Conservation (phyloP, 2,888 invertebrate species). For the Steinernema scapterisci region DNA sequence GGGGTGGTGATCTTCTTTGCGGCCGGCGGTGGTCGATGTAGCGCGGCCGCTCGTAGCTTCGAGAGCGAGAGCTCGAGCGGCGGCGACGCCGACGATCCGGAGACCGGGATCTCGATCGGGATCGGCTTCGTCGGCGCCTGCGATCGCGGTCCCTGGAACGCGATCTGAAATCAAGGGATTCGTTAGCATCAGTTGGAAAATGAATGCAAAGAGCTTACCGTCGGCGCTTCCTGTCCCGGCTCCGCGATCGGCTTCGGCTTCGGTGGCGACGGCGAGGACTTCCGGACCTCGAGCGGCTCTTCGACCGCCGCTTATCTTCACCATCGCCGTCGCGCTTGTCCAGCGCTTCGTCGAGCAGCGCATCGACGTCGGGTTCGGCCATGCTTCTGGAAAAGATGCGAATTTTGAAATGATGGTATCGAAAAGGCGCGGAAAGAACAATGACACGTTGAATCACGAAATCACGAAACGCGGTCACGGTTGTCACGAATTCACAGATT, state of each 20-base stretch:
- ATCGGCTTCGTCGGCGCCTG: not conserved
- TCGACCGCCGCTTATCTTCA: not conserved
- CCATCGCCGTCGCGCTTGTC: constrained; percentile 27
- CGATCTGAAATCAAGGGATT: not conserved
- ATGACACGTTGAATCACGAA: no score
- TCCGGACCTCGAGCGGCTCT: not conserved
- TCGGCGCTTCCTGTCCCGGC: constrained; percentile 6
- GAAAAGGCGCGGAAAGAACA: no score
- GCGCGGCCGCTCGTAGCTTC: constrained; percentile 26
- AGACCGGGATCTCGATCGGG: constrained; percentile 32
- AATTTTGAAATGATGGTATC: not conserved
- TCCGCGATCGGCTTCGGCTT: constrained; percentile 2
- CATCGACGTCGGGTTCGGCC: constrained; percentile 48
- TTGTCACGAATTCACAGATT: no score
- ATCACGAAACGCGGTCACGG: no score
- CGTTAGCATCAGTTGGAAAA: no score
- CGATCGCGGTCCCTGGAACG: constrained; percentile 7
- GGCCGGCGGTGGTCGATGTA: constrained; percentile 33
- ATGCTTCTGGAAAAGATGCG: constrained; percentile 32
- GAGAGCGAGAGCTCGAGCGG: constrained; percentile 30
- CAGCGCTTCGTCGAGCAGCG: constrained; percentile 50
- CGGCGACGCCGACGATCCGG: constrained; percentile 34
- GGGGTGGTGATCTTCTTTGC: constrained; percentile 36
- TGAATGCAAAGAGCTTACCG: not conserved
- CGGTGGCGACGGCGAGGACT: constrained; percentile 4